Conservation (phyloP, 1,140 invertebrate genomes). For the Oedothorax gibbosus region DNA sequence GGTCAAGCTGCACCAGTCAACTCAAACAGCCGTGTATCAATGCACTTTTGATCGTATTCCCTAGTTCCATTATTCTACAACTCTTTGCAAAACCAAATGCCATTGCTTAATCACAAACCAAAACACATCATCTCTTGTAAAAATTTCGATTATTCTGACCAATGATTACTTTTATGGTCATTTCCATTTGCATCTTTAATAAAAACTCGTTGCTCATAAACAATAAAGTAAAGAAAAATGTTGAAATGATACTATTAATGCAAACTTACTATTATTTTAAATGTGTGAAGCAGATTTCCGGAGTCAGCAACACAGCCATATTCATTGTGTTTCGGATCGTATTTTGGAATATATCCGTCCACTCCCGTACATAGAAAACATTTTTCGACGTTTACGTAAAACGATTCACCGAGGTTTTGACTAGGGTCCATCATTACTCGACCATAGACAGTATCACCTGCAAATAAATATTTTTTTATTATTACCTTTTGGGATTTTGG, state of each 20-base stretch:
- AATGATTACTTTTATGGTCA: too few species aligned
- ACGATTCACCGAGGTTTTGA: slow-evolving; percentile 66
- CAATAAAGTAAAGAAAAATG: not conserved
- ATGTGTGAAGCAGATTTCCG: slow-evolving; percentile 66
- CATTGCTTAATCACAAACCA: too few species aligned
- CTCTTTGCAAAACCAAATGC: too few species aligned
- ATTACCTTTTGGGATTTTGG: not conserved
- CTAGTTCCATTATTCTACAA: too few species aligned
- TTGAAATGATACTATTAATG: not conserved
- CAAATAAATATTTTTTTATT: slow-evolving; percentile 12
- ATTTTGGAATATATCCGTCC: slow-evolving; percentile 70
- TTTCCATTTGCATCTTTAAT: too few species aligned
- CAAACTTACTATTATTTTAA: slow-evolving; percentile 68
- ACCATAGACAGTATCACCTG: slow-evolving; percentile 69
- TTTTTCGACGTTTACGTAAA: slow-evolving; percentile 68
- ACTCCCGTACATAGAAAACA: slow-evolving; percentile 70
- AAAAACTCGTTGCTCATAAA: not conserved
- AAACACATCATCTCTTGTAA: too few species aligned
- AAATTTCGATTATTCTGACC: too few species aligned
- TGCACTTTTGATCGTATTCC: too few species aligned
- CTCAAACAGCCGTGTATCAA: too few species aligned
- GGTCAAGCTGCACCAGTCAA: too few species aligned
- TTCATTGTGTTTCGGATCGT: slow-evolving; percentile 67
- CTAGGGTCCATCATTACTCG: slow-evolving; percentile 68
- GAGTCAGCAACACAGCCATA: slow-evolving; percentile 69